Conservation (phyloP, 2,888 invertebrate species). For the Notodonta dromedarius region DNA sequence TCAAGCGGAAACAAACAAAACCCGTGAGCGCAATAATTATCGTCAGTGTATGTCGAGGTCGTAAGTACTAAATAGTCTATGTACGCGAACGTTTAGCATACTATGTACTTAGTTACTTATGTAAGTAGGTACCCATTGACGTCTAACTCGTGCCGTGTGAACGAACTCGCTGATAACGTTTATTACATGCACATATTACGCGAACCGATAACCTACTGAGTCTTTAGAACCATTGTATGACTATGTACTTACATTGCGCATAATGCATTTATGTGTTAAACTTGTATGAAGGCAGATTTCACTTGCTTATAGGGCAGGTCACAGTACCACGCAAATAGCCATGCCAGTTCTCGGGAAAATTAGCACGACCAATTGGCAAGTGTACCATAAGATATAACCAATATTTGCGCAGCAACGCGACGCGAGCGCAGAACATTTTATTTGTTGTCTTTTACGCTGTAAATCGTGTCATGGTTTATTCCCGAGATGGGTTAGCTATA, state of each 20-base stretch:
- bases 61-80: not conserved
- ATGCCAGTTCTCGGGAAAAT: not conserved
- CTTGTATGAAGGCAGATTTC: not conserved
- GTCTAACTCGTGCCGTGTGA: conserved; percentile 25
- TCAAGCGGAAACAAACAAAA: too few relatives aligned
- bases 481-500: conserved; percentile 11
- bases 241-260: not conserved
- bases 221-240: conserved; percentile 29
- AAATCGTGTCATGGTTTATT: conserved; percentile 31
- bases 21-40: too few relatives aligned
- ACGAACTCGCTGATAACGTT: conserved; percentile 48
- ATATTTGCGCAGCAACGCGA: conserved; percentile 19
- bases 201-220: conserved; percentile 36
- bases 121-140: not conserved
- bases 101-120: not conserved
- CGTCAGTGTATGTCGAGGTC: too few relatives aligned
- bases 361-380: not conserved
- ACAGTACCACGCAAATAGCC: too few relatives aligned
- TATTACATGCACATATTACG: conserved; percentile 35
- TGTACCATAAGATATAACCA: conserved; percentile 10
- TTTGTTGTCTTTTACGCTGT: conserved; percentile 25
- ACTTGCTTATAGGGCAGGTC: too few relatives aligned
- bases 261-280: not conserved
- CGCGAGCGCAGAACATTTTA: conserved; percentile 23
- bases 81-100: not conserved